These are phyloP conservation scores for Mus musculus DNA, from an alignment of 2,113 vertebrate species.

Conservation along the genomic window GRCm39 chr5:40800501-40801000, in stretches of 20 bases:
- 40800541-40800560: background rate
- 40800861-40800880: background rate
- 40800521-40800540: background rate
- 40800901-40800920: background rate
- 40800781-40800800: background rate
- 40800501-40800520: background rate
- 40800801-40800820: background rate
- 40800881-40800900: too few species aligned
- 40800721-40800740: too few species aligned
- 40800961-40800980: too few species aligned
- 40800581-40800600: background rate
- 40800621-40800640: background rate
- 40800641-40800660: background rate
- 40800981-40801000: too few species aligned
- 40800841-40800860: background rate
- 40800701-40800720: background rate
- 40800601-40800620: background rate
- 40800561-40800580: background rate
- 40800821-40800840: background rate
- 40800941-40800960: background rate
- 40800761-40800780: background rate
- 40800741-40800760: background rate
- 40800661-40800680: background rate
- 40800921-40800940: background rate
- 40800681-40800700: background rate